Conservation (phyloP, 2,888 invertebrate genomes). For the Orthosia incerta region DNA sequence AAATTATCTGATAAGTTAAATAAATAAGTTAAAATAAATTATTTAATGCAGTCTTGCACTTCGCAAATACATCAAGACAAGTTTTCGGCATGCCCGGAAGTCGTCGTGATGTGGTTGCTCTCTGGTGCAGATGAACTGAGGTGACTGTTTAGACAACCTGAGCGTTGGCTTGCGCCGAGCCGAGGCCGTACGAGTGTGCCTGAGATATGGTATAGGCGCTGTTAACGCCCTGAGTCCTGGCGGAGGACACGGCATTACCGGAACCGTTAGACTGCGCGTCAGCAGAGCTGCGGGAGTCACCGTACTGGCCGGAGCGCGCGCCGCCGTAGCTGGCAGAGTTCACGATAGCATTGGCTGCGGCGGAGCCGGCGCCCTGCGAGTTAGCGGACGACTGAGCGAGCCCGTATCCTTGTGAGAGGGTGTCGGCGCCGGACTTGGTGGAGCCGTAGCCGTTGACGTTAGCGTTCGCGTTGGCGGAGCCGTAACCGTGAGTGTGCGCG, state of each 20-base stretch:
- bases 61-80: slow-evolving; percentile 88
- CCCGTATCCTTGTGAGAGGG: slow-evolving; percentile 57
- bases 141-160: slow-evolving; percentile 71
- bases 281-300: slow-evolving; percentile 79
- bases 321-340: slow-evolving; percentile 70
- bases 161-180: slow-evolving; percentile 81
- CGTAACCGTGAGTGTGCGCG: slow-evolving; percentile 69
- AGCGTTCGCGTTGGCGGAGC: slow-evolving; percentile 71
- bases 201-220: slow-evolving; percentile 79
- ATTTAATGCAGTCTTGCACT: slow-evolving; percentile 72
- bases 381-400: slow-evolving; percentile 72
- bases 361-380: slow-evolving; percentile 72
- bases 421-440: slow-evolving; percentile 68
- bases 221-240: slow-evolving; percentile 75
- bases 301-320: slow-evolving; percentile 76
- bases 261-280: slow-evolving; percentile 77
- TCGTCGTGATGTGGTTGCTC: slow-evolving; percentile 88
- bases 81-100: slow-evolving; percentile 75
- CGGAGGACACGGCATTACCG: slow-evolving; percentile 78
- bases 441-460: slow-evolving; percentile 69
- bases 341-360: slow-evolving; percentile 75
- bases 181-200: slow-evolving; percentile 76
- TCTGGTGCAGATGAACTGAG: slow-evolving; percentile 33
- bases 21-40: slow-evolving; percentile 70
- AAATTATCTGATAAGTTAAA: slow-evolving; percentile 61